Percentiles rank a stretch among this genome's conserved stretches.
Evolutionary conservation across 2,888 invertebrate species (phyloP).

Genomic region (Drosophila borborema): DNA sequence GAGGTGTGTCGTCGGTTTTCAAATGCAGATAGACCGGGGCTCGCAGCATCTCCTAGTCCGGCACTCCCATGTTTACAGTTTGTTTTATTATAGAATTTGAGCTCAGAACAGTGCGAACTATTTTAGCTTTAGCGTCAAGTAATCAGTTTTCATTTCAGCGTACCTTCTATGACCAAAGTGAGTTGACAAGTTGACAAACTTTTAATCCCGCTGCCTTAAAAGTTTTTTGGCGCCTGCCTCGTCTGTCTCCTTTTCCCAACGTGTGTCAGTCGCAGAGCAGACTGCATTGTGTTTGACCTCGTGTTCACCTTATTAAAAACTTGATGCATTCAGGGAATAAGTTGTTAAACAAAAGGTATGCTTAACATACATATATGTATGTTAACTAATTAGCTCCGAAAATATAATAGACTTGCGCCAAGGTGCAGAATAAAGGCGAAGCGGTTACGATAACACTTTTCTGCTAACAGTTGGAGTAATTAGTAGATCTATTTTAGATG

Average conservation of each 20-base stretch:
- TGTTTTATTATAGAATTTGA: too few relatives aligned
- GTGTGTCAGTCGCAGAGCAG: conserved; percentile 10
- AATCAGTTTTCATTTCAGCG: conserved; percentile 52
- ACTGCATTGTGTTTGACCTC: conserved; percentile 9
- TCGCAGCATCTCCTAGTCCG: too few relatives aligned
- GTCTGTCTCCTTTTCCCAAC: conserved; percentile 14
- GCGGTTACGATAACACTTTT: neutral
- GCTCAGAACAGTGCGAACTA: neutral
- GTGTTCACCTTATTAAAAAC: conserved; percentile 47
- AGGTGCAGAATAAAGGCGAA: too few relatives aligned
- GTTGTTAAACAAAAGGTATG: conserved; percentile 44
- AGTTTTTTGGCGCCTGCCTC: conserved; percentile 54
- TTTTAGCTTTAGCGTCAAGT: conserved; percentile 9
- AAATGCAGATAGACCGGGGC: too few relatives aligned
- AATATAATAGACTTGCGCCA: too few relatives aligned
- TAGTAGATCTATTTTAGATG: neutral
- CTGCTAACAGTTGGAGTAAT: neutral
- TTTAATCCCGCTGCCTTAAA: conserved; percentile 75
- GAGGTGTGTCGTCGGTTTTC: too few relatives aligned
- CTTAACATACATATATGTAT: conserved; percentile 1
- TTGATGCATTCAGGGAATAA: conserved; percentile 29
- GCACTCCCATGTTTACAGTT: too few relatives aligned
- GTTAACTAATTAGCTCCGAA: neutral
- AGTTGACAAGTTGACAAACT: conserved; percentile 73
- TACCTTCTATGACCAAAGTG: neutral